These are phyloP conservation scores for Eurytoma adleriae DNA, from an alignment of 2,888 invertebrate species.

Conservation along the genomic window DNA sequence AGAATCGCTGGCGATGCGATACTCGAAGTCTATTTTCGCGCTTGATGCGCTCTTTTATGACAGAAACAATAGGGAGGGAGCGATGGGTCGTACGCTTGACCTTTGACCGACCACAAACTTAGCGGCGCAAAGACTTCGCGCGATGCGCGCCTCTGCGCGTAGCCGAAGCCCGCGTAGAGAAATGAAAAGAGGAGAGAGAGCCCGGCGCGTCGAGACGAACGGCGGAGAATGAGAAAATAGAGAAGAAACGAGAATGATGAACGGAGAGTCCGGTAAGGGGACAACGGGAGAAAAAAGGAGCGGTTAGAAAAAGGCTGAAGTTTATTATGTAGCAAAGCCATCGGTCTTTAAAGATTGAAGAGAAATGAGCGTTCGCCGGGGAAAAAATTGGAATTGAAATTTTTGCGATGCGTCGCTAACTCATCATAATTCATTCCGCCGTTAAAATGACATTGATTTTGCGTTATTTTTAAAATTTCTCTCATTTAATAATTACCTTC, in stretches of 20 bases:
- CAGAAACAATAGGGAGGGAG: neutral
- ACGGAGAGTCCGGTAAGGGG: constrained; percentile 47
- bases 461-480: too few relatives aligned
- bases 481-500: too few relatives aligned
- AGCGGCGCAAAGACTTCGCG: neutral
- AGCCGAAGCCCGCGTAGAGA: neutral
- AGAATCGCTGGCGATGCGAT: neutral
- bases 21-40: neutral
- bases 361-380: constrained; percentile 31
- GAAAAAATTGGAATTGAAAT: constrained; percentile 40
- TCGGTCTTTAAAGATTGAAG: constrained; percentile 49
- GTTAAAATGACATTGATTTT: too few relatives aligned
- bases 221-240: constrained; percentile 45
- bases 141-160: constrained; percentile 12
- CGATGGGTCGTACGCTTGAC: constrained; percentile 13
- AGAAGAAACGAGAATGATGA: constrained; percentile 48
- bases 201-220: constrained; percentile 9
- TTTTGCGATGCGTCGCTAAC: constrained; percentile 11
- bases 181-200: constrained; percentile 3
- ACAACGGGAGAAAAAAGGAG: constrained; percentile 40
- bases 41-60: constrained; percentile 23
- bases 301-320: constrained; percentile 23
- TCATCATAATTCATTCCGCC: too few relatives aligned
- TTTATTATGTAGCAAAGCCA: constrained; percentile 47
- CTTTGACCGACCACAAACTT: constrained; percentile 43